These are phyloP conservation scores for Bombus ignitus DNA, from an alignment of 1,140 invertebrate species.

Conservation along the genomic window DNA sequence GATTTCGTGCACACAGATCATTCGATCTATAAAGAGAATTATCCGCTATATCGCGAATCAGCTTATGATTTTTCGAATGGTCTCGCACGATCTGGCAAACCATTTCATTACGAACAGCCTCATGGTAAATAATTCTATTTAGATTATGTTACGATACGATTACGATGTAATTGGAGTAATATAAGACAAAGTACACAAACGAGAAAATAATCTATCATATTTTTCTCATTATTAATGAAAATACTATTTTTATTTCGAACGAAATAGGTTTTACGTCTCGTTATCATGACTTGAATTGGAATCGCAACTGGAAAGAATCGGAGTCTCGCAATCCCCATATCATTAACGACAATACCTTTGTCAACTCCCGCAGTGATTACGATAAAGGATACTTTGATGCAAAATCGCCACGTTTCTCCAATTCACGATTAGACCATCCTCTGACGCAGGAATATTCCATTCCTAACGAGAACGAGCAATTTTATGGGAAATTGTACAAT, in stretches of 20 bases:
- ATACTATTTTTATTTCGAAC: not conserved
- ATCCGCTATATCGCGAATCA: not conserved
- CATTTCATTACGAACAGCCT: not conserved
- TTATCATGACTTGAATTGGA: not conserved
- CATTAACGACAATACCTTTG: not conserved
- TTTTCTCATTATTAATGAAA: not conserved
- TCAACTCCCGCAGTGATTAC: not conserved
- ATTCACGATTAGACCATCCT: not conserved
- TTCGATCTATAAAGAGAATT: not conserved
- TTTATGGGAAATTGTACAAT: constrained; percentile 66
- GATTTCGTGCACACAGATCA: not conserved
- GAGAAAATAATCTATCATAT: not conserved
- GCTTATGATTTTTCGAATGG: not conserved
- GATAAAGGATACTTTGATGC: not conserved
- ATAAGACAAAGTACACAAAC: no score
- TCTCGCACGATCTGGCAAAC: not conserved
- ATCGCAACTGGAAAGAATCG: not conserved
- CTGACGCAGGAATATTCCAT: constrained; percentile 2
- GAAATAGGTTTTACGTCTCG: not conserved
- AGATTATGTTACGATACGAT: not conserved
- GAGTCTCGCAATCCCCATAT: not conserved
- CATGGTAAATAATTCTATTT: constrained; percentile 4
- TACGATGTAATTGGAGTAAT: no score
- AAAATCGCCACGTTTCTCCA: not conserved
- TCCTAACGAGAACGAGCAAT: constrained; percentile 45